Evolutionary conservation across 2,888 invertebrate genomes (phyloP), one percentile per base, ranked within the genome.

Genomic region (Mimas tiliae): DNA sequence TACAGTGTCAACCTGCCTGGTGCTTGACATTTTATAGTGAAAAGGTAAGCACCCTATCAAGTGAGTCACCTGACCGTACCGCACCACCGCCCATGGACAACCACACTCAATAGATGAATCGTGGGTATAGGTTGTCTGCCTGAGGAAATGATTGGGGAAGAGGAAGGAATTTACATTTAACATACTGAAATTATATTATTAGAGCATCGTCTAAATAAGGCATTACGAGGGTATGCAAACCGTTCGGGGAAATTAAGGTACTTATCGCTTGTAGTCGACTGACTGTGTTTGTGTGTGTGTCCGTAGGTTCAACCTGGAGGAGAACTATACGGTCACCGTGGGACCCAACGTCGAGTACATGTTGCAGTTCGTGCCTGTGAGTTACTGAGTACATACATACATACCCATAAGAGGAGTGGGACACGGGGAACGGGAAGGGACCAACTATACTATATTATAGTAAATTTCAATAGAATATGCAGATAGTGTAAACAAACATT

Each of bases 271-370:
- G n/a, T 53, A 53, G 33, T 8, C n/a, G 9, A 12, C 19, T 33
- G 38, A 42, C 27, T 53, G 34, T 65, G 38, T 9, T 47, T 52
- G 21, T 66, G 51, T 38, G 38, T 69, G 63, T 55, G 63, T 52
- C 68, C 64, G 53, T 82, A 92, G 92, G 75, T 70, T 90, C 70
- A 66, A 79, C 65, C 83, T 87, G 73, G 89, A 87, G 65, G 79
- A 81, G 68, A 74, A 79, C 66, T 80, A 87, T 77, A 71, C 74
- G 72, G 72, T 93, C 70, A 68, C 66, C 19, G 79, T 93, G 64
- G 84, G 89, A 75, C 74, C 74, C 66, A 74, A 78, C 67, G 70
- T 85, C 33, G 93, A 93, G 74, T 92, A 87, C 77, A 86, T 93
- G 48, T 70, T 92, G 66, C 84, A 86, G 33, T 90, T 91, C 68